Evolutionary conservation across 2,113 vertebrate genomes (phyloP), one percentile per base, ranked within the genome.

Genomic region (Marmota monax): DNA sequence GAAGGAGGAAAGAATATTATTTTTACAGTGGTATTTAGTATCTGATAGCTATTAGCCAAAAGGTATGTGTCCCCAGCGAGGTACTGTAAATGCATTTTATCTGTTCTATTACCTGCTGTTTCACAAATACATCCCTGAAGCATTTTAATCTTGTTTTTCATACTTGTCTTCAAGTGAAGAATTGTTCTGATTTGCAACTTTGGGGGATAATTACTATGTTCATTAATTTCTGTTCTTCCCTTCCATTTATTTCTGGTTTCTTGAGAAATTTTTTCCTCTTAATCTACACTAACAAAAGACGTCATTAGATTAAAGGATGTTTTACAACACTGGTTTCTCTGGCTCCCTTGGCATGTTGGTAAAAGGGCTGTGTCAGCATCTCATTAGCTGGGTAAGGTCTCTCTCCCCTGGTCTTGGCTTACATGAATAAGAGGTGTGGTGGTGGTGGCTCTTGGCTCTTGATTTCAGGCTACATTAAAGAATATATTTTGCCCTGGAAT

Each of bases 91-190:
- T 98, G 97, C 45, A 90, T 94, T 98, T 98, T 97, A 98, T 98
- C 92, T 98, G 32, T 97, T 98, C 90, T 97, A 5, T 98, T 98
- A 98, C 92, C 96, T 98, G 93, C 95, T 91, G 48, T 98, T 98
- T 97, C 12, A 32, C 42, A 78, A 98, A 97, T 96, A 92, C 61
- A 97, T 98, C 97, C 97, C 98, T 84, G 86, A 98, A 97, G 98
- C 87, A 96, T 98, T 98, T 98, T 98, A 98, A 97, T 98, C 97
- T 97, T 98, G 97, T 98, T 98, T 98, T 97, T 97, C 96, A 98
- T 98, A 96, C 95, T 97, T 98, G 98, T 98, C 98, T 98, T 96
- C 34, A 90, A 94, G 92, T 98, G 98, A 98, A 82, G 87, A 97
- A 98, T 98, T 32, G 0, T 96, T 98, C 96, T 96, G 94, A 87